Base-by-base conservation (phyloP, 1,140 invertebrate species). In the Cylas formicarius region DNA sequence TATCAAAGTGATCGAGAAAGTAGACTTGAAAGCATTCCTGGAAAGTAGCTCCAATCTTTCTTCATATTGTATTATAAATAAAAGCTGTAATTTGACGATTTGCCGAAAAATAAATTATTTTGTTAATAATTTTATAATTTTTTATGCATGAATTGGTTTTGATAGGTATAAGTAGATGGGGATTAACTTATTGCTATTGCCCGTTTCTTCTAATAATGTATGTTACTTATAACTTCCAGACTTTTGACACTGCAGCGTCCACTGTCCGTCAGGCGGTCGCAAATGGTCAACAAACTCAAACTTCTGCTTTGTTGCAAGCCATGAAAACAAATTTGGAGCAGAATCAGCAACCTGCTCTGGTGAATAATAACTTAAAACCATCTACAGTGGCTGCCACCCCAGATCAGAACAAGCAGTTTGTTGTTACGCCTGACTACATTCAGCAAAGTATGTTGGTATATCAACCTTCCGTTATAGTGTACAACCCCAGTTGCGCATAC, bases 381-480 rank as follows among this genome's bases (percentile, higher is more conserved):
- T 66, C n/a, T n/a, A n/a, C n/a, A n/a, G n/a, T n/a, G n/a, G 65
- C 67, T 67, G 43, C 66, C 64, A 55, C 71, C 55, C 50, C 42
- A 45, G 55, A 68, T 61, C 60, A 65, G 38, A 58, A 68, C 45
- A 81, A 82, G 62, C 83, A 86, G 68, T 91, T 90, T 68, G 79
- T 88, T 49, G 67, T 90, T 4, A 90, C 88, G 5, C 83, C 83
- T 23, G 86, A 90, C 65, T 90, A 90, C 55, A 90, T 90, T 60
- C 86, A 90, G 62, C 84, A 90, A 72, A 87, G 82, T 87, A 73
- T 77, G 77, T 75, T 65, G 32, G 48, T 63, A 54, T 64, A 61
- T 50, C 62, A 66, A 56, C 61, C 62, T 42, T 65, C 62, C 35
- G 62, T 64, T 51, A 66, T 66, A 44, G 62, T 66, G 37, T 66